Percentiles rank a stretch among this genome's conserved stretches.
Conservation (phyloP, 2,888 invertebrate species). For the Acrobasis repandana region DNA sequence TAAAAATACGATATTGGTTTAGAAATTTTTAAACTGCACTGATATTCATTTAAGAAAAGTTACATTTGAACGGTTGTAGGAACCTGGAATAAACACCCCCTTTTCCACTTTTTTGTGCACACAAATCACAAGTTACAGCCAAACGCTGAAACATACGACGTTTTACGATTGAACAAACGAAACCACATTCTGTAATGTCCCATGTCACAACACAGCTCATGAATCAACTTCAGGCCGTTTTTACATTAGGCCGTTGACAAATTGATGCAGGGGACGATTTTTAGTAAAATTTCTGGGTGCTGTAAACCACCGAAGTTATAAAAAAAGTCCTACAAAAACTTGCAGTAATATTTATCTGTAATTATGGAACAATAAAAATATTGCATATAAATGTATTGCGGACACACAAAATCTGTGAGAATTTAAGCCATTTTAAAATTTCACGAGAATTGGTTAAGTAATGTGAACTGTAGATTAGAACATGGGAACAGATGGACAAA, state of each 20-base stretch:
- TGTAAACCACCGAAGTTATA: no score
- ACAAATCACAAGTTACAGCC: constrained; percentile 1
- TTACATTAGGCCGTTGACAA: constrained; percentile 3
- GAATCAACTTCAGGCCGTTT: constrained; percentile 50
- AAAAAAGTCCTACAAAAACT: neutral
- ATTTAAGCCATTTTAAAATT: no score
- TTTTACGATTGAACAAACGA: constrained; percentile 58
- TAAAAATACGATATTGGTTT: no score
- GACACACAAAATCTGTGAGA: no score
- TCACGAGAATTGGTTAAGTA: no score
- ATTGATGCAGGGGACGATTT: neutral
- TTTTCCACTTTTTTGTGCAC: neutral
- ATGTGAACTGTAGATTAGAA: no score
- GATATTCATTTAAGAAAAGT: no score
- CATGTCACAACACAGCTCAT: constrained; percentile 59
- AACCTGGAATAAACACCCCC: neutral
- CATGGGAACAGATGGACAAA: no score
- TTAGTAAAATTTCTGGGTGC: neutral
- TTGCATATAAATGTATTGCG: neutral
- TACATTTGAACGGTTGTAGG: no score
- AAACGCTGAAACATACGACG: constrained; percentile 15
- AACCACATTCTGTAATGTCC: constrained; percentile 58
- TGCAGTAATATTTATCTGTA: neutral
- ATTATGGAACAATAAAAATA: no score
- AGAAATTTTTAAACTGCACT: no score